Evolutionary conservation across 2,888 invertebrate species (phyloP).

Genomic region (Sinopyrophorus schimmeli): DNA sequence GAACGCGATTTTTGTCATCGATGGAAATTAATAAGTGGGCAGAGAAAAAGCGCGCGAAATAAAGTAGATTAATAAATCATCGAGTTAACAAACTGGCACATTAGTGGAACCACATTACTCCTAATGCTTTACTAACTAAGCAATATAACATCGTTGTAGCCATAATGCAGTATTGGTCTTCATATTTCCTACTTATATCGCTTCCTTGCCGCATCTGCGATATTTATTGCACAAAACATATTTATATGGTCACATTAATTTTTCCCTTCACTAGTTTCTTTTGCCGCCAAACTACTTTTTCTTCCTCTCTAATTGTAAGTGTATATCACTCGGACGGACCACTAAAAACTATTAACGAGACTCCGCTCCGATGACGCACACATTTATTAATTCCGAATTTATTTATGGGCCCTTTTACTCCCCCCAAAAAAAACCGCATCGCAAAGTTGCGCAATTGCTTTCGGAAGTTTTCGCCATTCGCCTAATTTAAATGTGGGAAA

Average conservation of each 20-base stretch:
- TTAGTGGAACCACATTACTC: conserved; percentile 41
- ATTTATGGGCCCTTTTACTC: too few species aligned
- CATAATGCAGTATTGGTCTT: conserved; percentile 49
- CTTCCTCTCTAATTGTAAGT: conserved; percentile 24
- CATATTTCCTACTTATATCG: conserved; percentile 50
- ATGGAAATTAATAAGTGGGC: not conserved
- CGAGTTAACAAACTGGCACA: conserved; percentile 35
- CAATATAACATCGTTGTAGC: conserved; percentile 41
- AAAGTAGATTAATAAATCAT: conserved; percentile 24
- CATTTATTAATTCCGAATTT: too few species aligned
- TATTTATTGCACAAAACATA: conserved; percentile 49
- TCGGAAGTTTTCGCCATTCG: too few species aligned
- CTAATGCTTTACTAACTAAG: conserved; percentile 42
- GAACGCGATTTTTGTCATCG: conserved; percentile 8
- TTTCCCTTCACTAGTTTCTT: conserved; percentile 34
- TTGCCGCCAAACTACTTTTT: conserved; percentile 21
- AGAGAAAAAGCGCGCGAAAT: not conserved
- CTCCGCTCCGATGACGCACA: too few species aligned
- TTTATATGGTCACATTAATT: conserved; percentile 49
- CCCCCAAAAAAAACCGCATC: too few species aligned
- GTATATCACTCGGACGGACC: conserved; percentile 19
- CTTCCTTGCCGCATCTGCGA: conserved; percentile 42
- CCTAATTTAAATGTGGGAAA: too few species aligned
- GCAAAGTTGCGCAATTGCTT: too few species aligned
- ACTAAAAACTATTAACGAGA: too few species aligned